Conservation (phyloP, 1,140 invertebrate genomes). For the Drosophila equinoxialis region DNA sequence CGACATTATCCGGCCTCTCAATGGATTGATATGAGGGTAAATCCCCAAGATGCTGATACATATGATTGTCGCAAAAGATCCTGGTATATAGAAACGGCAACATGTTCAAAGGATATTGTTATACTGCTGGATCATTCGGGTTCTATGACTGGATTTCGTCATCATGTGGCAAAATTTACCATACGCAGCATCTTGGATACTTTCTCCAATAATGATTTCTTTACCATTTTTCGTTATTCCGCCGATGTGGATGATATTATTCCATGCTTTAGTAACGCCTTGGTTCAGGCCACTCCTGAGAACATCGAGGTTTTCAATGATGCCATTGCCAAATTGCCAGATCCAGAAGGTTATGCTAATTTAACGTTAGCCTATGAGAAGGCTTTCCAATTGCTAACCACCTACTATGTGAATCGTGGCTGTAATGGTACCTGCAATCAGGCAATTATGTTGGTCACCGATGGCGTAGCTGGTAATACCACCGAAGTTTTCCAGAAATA, state of each 20-base stretch:
- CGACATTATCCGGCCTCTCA: constrained; percentile 91
- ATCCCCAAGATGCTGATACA: constrained; percentile 85
- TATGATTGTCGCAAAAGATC: constrained; percentile 94
- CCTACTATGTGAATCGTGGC: constrained; percentile 85
- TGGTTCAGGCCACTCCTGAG: constrained; percentile 96
- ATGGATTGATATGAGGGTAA: constrained; percentile 84
- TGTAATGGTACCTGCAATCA: constrained; percentile 93
- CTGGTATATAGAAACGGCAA: constrained; percentile 98
- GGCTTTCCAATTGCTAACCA: constrained; percentile 93
- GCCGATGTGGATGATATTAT: constrained; percentile 87
- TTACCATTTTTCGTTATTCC: constrained; percentile 94
- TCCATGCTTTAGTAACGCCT: constrained; percentile 90
- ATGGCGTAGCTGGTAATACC: constrained; percentile 96
- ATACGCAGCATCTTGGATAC: constrained; percentile 95
- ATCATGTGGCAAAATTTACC: constrained; percentile 88
- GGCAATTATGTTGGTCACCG: constrained; percentile 99
- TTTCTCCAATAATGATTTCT: constrained; percentile 98
- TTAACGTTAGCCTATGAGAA: constrained; percentile 91
- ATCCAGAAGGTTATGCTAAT: constrained; percentile 92
- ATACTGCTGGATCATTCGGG: constrained; percentile 97
- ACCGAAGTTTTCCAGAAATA: constrained; percentile 94
- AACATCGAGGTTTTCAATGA: constrained; percentile 92
- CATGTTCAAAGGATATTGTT: constrained; percentile 98
- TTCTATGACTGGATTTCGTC: constrained; percentile 96
- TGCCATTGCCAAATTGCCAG: constrained; percentile 86